Base-by-base conservation (phyloP, 2,797 vertebrate genomes). In the Tadarida brasiliensis region DNA sequence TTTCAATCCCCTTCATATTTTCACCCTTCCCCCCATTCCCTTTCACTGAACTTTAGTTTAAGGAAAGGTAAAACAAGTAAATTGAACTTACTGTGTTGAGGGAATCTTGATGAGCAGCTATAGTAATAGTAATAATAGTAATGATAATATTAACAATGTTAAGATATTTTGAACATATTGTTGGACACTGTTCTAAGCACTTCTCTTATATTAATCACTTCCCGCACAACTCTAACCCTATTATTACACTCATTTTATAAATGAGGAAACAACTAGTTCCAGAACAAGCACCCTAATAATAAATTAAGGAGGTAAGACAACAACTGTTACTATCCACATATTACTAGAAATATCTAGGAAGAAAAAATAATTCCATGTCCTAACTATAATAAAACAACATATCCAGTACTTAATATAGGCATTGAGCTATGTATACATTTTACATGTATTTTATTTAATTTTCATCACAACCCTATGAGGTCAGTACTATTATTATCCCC, bases 311-410 rank as follows among this genome's bases (percentile, higher is more conserved):
- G 68, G 14, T 47, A 91, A 96, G 11, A 90, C 11, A 67, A 86
- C 16, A 83, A 78, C 71, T 83, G 6, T 57, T 70, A 76, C 70
- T 84, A 87, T n/a, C 56, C 39, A 95, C 87, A 86, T 67, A 84
- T 57, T 87, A 61, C 11, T 90, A 35, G 7, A 96, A 83, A 54
- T 84, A 73, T 35, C 51, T 87, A 91, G 30, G n/a, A 87, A 90
- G 81, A 49, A 92, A 93, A 94, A 95, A 89, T 26, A 94, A 94
- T 73, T 93, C 16, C 20, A 90, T 90, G 90, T 96, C 65, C 24
- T 85, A 89, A 94, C 81, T 71, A 63, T 57, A 87, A 87, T 33
- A 90, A 81, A 92, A 88, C 39, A 89, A 51, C 35, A 93, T 33
- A 87, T 59, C 87, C 51, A 20, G 33, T 47, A 81, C 39, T 87